Conservation (phyloP, 1,140 invertebrate species). For the Phocides pigmalion region DNA sequence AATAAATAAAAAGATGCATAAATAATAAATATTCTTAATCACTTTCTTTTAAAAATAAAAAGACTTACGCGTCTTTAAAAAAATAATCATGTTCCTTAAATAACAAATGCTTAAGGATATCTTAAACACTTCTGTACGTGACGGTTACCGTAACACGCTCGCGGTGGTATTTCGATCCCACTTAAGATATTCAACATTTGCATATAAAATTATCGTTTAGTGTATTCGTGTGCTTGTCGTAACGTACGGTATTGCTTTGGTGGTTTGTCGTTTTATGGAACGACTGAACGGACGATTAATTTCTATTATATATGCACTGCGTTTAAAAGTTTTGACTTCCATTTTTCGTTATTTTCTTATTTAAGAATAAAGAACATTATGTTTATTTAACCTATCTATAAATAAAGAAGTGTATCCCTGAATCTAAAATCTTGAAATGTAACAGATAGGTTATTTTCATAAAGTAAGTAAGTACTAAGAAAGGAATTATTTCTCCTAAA, state of each 20-base stretch:
- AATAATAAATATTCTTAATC: not conserved
- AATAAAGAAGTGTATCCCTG: too few relatives aligned
- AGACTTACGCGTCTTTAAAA: too few relatives aligned
- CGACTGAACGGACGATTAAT: constrained; percentile 50
- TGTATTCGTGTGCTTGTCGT: constrained; percentile 40
- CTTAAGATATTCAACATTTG: constrained; percentile 71
- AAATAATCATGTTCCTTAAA: too few relatives aligned
- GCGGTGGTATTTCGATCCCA: constrained; percentile 59
- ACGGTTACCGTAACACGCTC: constrained; percentile 44
- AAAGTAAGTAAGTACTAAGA: too few relatives aligned
- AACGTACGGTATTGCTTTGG: constrained; percentile 51
- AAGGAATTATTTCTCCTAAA: too few relatives aligned
- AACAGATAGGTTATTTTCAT: too few relatives aligned
- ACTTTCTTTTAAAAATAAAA: not conserved
- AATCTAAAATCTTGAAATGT: too few relatives aligned
- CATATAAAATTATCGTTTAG: constrained; percentile 62
- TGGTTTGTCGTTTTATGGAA: constrained; percentile 42
- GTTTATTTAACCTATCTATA: too few relatives aligned
- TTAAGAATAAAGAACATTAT: too few relatives aligned
- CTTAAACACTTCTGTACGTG: constrained; percentile 35
- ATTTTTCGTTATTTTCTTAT: too few relatives aligned
- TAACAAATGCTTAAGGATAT: too few relatives aligned
- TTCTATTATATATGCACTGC: constrained; percentile 35
- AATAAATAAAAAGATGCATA: too few relatives aligned
- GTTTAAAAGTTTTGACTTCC: constrained; percentile 13